Evolutionary conservation across 2,888 invertebrate species (phyloP), one percentile per base, ranked within the genome.

Genomic region (Zele albiditarsus): DNA sequence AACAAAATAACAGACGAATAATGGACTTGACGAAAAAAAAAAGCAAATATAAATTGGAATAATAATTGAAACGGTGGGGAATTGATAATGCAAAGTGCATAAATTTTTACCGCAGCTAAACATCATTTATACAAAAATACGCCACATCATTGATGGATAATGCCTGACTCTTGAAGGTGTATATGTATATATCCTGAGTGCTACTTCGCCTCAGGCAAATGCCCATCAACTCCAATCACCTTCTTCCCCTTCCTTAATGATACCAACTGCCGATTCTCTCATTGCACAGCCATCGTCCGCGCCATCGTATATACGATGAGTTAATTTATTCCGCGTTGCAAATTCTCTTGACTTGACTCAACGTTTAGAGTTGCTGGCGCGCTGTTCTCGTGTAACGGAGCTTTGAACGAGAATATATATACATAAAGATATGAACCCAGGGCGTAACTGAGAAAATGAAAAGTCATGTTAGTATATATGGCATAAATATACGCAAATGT

Each of bases 311-410:
- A 53, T 8, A 53, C 60, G 28, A 60, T 71, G 49, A 71, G n/a
- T 71, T 63, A 63, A 46, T 63, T 71, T 63, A 71, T 71, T 71
- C 62, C 63, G 53, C 62, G n/a, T 53, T 60, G 60, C 60, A 60
- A 28, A 60, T 60, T 28, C 60, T 53, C 53, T 53, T 20, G 20
- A 53, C 20, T 53, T 53, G 53, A 53, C 53, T 53, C 20, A 53
- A 53, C 60, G 28, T 27, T 60, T 14, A 60, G 28, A 27, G 27
- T 16, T 27, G n/a, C 16, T 60, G 57, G 27, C n/a, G 53, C 20
- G 53, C 53, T 27, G 16, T 60, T 28, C 28, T 14, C 60, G n/a
- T 60, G n/a, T 60, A 60, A 60, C 60, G 60, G 60, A 28, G 60
- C 28, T 53, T 53, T 23, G 20, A 20, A 53, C 53, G 2, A 53